Evolutionary conservation across 2,797 vertebrate species (phyloP), one percentile per base, ranked within the genome.

Genomic region (Bufotes viridis): DNA sequence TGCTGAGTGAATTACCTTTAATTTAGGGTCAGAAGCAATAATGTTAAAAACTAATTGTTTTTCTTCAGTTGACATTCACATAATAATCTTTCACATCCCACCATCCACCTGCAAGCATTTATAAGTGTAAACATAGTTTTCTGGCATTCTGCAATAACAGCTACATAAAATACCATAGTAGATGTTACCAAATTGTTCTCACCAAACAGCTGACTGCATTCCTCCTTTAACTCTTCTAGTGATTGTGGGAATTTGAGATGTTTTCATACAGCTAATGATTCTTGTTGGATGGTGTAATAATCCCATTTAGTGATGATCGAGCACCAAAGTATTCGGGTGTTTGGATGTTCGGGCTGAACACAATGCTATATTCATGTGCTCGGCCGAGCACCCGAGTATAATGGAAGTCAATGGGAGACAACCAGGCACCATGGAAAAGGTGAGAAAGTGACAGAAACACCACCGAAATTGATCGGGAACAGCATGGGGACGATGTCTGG

Each of bases 51-150:
- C 26, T 49, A 87, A 74, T 87, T 87, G 55, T 80, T 67, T 87
- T 87, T 69, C 34, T 63, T 34, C 13, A 65, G 22, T 81, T 76
- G 86, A 75, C 80, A 65, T 87, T 82, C 74, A n/a, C 49, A 22
- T 65, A 58, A 65, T 82, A 87, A 51, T 61, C 57, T 53, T 87
- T 67, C 1, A 65, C 76, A 87, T 82, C 79, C 80, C 78, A 22
- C 29, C 53, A 65, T 74, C 86, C 86, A 87, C 86, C 86, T 82
- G 86, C 80, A 87, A 87, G 86, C 58, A 87, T 82, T 87, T 87
- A 82, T 3, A 82, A 76, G 34, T 57, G 58, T 82, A 87, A 87
- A 82, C 79, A 82, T 67, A 53, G 60, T 87, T 76, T 74, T 57
- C 63, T 87, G 86, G 86, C 57, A 82, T 70, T 82, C 82, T 75